phyloP scores from a whole-genome alignment of 1,140 invertebrate species.

The Diachasmimorpha longicaudata region DNA sequence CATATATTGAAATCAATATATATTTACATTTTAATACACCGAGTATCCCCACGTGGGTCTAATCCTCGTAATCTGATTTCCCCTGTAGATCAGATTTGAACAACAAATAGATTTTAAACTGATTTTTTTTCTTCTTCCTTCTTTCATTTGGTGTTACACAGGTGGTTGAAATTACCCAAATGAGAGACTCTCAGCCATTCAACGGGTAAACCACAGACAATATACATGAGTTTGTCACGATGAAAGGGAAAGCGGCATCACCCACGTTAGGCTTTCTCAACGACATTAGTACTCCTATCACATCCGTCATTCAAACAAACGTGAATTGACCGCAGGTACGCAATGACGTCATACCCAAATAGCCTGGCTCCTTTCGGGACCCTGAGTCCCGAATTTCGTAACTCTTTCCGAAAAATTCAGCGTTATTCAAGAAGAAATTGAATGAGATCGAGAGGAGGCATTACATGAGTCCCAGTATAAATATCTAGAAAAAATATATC shows the following conservation, averaged over 20 bases:
- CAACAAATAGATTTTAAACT: not conserved
- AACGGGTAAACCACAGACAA: not conserved
- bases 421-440: too few species aligned
- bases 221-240: constrained; percentile 7
- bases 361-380: too few species aligned
- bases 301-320: constrained; percentile 23
- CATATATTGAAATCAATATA: not conserved
- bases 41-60: not conserved
- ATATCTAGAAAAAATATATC: too few species aligned
- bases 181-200: not conserved
- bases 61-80: not conserved
- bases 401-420: too few species aligned
- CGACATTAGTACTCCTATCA: constrained; percentile 41
- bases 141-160: not conserved
- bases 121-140: not conserved
- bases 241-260: constrained; percentile 47
- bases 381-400: too few species aligned
- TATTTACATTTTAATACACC: not conserved
- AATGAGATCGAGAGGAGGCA: too few species aligned
- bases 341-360: not conserved
- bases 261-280: constrained; percentile 41
- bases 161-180: not conserved
- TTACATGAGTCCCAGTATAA: too few species aligned
- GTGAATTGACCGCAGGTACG: not conserved
- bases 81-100: not conserved